phyloP scores from a whole-genome alignment of 2,888 invertebrate species.

The Therioaphis trifolii region DNA sequence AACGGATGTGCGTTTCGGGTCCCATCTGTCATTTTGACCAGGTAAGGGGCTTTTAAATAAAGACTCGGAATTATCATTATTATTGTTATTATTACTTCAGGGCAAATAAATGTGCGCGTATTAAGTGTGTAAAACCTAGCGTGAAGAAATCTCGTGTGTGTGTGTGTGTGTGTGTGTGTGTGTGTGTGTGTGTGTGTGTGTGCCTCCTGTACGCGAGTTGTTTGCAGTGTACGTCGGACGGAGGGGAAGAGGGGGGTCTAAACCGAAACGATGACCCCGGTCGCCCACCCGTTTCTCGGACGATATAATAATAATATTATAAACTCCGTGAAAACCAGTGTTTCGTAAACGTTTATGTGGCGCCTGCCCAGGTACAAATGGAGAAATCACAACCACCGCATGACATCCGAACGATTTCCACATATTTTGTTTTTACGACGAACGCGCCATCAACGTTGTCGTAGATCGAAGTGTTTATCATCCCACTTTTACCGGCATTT shows the following conservation, averaged over 20 bases:
- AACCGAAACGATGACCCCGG: conserved; percentile 50
- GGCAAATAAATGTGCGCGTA: conserved; percentile 33
- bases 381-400: conserved; percentile 17
- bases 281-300: conserved; percentile 54
- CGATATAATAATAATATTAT: too few relatives aligned
- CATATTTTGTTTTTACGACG: not conserved
- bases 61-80: conserved; percentile 8
- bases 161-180: conserved; percentile 8
- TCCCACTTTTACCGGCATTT: not conserved
- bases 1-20: conserved; percentile 49
- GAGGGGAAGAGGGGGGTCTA: conserved; percentile 1
- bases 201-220: too few relatives aligned
- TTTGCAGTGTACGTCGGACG: too few relatives aligned
- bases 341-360: conserved; percentile 44
- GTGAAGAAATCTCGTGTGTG: conserved; percentile 6
- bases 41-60: conserved; percentile 17
- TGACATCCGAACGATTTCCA: not conserved
- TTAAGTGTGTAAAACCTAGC: conserved; percentile 47
- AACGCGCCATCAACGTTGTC: not conserved
- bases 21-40: conserved; percentile 29
- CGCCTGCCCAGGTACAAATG: conserved; percentile 34
- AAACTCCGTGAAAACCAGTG: conserved; percentile 33
- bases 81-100: too few relatives aligned
- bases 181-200: too few relatives aligned
- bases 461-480: not conserved